These are phyloP conservation scores for Ptilodon capucinus DNA, from an alignment of 2,888 invertebrate species.

Conservation along the genomic window DNA sequence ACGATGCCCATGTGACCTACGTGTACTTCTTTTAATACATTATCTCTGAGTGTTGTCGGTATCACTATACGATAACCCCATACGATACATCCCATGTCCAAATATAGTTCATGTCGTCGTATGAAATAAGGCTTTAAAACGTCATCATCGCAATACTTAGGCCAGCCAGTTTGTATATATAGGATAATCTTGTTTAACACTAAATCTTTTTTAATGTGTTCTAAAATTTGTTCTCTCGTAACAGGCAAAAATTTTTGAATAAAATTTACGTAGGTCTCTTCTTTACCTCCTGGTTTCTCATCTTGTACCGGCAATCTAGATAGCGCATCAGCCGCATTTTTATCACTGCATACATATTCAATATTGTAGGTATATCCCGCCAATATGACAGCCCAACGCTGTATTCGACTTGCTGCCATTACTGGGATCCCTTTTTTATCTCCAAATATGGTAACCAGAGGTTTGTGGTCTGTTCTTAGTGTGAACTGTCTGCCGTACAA, in stretches of 20 bases:
- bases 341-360: not conserved
- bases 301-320: not conserved
- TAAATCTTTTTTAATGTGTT: not conserved
- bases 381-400: slow-evolving; percentile 1
- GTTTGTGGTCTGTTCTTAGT: not conserved
- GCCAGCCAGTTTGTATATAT: slow-evolving; percentile 2
- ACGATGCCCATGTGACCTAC: slow-evolving; percentile 21
- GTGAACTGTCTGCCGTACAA: not conserved
- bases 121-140: not conserved
- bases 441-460: not conserved
- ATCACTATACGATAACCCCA: slow-evolving; percentile 5
- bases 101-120: not conserved
- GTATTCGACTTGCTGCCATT: not conserved
- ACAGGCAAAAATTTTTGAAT: slow-evolving; percentile 4
- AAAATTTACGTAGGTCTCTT: slow-evolving; percentile 3
- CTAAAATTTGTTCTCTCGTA: not conserved
- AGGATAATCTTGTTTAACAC: not conserved
- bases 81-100: slow-evolving; percentile 2
- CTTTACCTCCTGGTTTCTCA: not conserved
- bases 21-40: slow-evolving; percentile 17
- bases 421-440: not conserved
- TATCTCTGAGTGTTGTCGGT: slow-evolving; percentile 4
- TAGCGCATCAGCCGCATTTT: slow-evolving; percentile 1
- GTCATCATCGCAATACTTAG: not conserved
- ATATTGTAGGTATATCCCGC: slow-evolving; percentile 1